These are phyloP conservation scores for Clarias batrachus DNA, from an alignment of 2,113 vertebrate species.

Conservation along the genomic window DNA sequence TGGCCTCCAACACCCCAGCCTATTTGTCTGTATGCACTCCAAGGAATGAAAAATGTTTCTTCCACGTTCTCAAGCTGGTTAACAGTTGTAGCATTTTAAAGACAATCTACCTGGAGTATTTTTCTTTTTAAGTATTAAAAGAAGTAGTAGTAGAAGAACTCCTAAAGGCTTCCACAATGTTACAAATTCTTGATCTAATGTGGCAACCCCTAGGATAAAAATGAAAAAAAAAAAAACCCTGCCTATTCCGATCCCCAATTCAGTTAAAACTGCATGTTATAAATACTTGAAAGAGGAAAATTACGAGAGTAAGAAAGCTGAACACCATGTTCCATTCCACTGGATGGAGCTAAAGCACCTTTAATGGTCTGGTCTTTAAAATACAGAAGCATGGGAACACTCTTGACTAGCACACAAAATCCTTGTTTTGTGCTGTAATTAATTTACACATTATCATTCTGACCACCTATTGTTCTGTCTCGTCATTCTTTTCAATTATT, in stretches of 20 bases:
- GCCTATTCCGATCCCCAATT: background rate
- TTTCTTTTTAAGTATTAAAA: background rate
- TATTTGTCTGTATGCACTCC: background rate
- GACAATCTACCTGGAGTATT: background rate
- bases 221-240: no score
- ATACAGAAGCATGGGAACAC: conserved; percentile 61
- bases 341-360: conserved; percentile 46
- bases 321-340: conserved; percentile 15
- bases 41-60: background rate
- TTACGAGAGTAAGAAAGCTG: background rate
- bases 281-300: background rate
- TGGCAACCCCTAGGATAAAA: no score
- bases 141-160: background rate
- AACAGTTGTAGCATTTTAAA: background rate
- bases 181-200: background rate
- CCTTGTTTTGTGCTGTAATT: conserved; percentile 13
- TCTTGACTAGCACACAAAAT: conserved; percentile 55
- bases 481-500: background rate
- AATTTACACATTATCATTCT: background rate
- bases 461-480: background rate
- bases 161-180: background rate
- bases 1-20: no score
- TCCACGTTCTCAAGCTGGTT: background rate
- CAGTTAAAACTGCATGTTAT: background rate
- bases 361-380: background rate